A percentile compares a stretch with the other conserved stretches of the same genome.
Conservation (phyloP, 2,113 vertebrate genomes). For the Pygoscelis antarcticus region DNA sequence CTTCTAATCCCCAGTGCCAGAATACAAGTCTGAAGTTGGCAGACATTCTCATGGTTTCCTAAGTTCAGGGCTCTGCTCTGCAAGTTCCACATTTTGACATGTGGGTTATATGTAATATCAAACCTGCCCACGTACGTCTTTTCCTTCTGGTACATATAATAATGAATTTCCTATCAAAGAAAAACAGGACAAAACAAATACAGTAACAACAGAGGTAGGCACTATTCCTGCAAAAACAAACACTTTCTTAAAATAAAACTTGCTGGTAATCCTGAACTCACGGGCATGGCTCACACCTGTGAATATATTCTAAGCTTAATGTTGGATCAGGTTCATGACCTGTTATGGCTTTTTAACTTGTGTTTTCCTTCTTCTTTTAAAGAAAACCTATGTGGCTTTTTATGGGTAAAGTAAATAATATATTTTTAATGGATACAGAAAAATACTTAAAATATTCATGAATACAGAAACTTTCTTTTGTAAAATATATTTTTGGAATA, state of each 20-base stretch:
- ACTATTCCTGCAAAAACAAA: background rate
- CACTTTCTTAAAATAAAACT: background rate
- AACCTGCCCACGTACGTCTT: accelerated
- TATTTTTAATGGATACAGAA: background rate
- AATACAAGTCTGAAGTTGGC: background rate
- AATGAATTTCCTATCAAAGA: background rate
- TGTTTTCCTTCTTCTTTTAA: background rate
- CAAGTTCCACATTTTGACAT: background rate
- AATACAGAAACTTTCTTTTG: background rate
- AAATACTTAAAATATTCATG: background rate
- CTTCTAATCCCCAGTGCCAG: background rate
- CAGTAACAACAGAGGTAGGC: background rate
- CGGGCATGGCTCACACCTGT: background rate
- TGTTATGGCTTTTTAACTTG: background rate
- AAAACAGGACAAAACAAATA: background rate
- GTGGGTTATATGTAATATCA: background rate
- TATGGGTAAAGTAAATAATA: background rate
- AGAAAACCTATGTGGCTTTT: background rate
- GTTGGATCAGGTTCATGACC: background rate
- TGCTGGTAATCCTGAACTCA: background rate
- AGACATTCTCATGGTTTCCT: background rate
- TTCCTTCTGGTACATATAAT: background rate
- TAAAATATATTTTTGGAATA: background rate
- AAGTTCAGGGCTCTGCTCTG: background rate
- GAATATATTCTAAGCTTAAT: background rate